These are phyloP conservation scores for Zalophus californianus DNA, from an alignment of 2,797 vertebrate species.

Conservation along the genomic window DNA sequence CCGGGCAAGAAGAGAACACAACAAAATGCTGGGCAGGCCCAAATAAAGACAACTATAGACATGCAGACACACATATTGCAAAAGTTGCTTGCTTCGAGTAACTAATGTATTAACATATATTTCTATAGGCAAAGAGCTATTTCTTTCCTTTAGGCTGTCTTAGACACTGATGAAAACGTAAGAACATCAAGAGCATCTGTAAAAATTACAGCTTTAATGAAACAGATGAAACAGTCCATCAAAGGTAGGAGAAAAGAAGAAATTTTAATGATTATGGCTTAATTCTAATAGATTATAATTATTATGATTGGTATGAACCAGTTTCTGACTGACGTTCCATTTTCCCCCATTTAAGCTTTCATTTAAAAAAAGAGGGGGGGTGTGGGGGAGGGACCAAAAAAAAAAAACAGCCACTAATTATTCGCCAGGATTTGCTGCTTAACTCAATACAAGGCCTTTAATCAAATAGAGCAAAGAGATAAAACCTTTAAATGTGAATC, in stretches of 20 bases:
- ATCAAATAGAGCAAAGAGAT: constrained; percentile 78
- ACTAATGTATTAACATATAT: constrained; percentile 87
- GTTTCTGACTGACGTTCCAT: constrained; percentile 81
- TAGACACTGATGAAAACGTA: constrained; percentile 88
- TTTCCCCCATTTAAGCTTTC: constrained; percentile 82
- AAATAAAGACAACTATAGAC: constrained; percentile 93
- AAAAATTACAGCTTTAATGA: constrained; percentile 89
- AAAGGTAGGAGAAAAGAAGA: constrained; percentile 90
- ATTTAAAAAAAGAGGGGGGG: constrained; percentile 52
- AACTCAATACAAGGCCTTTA: constrained; percentile 80
- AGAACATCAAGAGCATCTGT: constrained; percentile 87
- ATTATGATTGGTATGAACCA: constrained; percentile 79
- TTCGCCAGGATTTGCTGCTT: constrained; percentile 78
- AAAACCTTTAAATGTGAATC: constrained; percentile 69
- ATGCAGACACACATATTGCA: constrained; percentile 83
- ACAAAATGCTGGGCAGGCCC: constrained; percentile 95
- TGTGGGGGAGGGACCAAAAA: neutral
- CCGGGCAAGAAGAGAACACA: constrained; percentile 95
- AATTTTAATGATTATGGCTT: constrained; percentile 82
- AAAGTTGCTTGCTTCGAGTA: constrained; percentile 87
- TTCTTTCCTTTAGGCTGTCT: constrained; percentile 82
- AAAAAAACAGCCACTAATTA: constrained; percentile 73
- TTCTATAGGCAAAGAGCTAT: constrained; percentile 87
- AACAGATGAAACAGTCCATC: constrained; percentile 88
- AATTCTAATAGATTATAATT: constrained; percentile 84